Base-by-base conservation (phyloP, 1,140 invertebrate species). In the Ooceraea biroi region DNA sequence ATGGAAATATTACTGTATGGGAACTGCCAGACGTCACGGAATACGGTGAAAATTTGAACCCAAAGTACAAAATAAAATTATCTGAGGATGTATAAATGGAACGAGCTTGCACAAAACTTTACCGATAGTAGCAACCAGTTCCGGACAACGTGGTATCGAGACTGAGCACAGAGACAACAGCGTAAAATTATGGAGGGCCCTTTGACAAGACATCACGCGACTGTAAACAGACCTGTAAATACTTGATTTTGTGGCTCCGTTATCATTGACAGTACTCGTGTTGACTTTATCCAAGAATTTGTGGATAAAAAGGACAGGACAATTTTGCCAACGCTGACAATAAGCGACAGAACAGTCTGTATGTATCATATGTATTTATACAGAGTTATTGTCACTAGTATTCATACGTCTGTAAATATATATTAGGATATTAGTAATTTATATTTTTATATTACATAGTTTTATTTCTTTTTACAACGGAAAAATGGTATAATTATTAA, bases 1-100 rank as follows among this genome's bases (percentile, higher is more conserved):
- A 97, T 91, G 98, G 98, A 30, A 93, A 94, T 27, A 93, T 98
- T 1, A 95, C 93, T 90, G 92, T 98, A 19, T 99, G 97, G 97
- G 95, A 98, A 92, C 92, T 96, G 10, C 87, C 93, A 77, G 91
- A 94, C 46, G n/a, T n/a, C n/a, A 71, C 92, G 88, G 89, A 93
- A 90, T 91, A 90, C 52, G 58, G 87, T 66, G 82, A 89, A 74
- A 85, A 94, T 66, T 58, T 88, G 92, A 85, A 93, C 88, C 94
- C 93, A 74, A 82, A 22, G 82, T 90, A 83, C 87, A 93, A 85
- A 86, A 91, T 92, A 83, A 19, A 85, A 19, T 63, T 95, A 68
- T 93, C 92, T 0, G 94, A 94, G 57, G 98, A 98, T 98, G 97
- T 92, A 96, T 97, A 66, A 98, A 98, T 93, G 98, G 98, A 71